Evolutionary conservation across 2,797 vertebrate species (phyloP), one percentile per base, ranked within the genome.

Genomic region (Molossus alvarezi): DNA sequence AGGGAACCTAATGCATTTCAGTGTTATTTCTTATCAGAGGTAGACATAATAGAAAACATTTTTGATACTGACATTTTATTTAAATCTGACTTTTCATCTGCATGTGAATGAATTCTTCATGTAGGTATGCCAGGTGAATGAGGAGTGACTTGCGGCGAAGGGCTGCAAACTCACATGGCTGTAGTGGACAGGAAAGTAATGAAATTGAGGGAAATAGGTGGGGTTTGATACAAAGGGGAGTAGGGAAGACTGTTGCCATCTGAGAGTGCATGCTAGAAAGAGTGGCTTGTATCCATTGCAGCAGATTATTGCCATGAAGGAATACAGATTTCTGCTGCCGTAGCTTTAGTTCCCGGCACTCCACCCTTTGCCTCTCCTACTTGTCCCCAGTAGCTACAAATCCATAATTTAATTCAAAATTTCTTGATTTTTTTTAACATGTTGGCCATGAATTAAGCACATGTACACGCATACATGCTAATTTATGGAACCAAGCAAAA

Each of bases 381-480:
- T 27, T 41, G 8, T 27, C 51, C 23, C 25, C 9, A 37, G 57
- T 27, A 82, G 53, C 57, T 82, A 25, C 65, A 84, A 94, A 93
- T 53, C 45, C 9, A 15, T 45, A 93, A 67, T 93, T 92, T 85
- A 88, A 90, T 73, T 87, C 80, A 62, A 88, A 93, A 67, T 57
- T 45, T 91, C 48, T 94, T 72, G 25, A 81, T 92, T 88, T 55
- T 87, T 75, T 71, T 95, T 92, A 82, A 48, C 80, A 80, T 83
- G 37, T 88, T 95, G 64, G 17, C 33, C 33, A 53, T 21, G 87
- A 96, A 88, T 83, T 94, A 85, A 96, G 77, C 64, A 97, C 20
- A 23, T 82, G 29, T 27, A 57, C 10, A 88, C 18, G 25, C 67
- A 80, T 45, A 55, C 4, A 85, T 21, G 65, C 27, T 85, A 23